Percentiles rank a stretch among this genome's conserved stretches.
These are phyloP conservation scores for Boloria euphrosyne DNA, from an alignment of 2,888 invertebrate genomes.

Conservation along the genomic window DNA sequence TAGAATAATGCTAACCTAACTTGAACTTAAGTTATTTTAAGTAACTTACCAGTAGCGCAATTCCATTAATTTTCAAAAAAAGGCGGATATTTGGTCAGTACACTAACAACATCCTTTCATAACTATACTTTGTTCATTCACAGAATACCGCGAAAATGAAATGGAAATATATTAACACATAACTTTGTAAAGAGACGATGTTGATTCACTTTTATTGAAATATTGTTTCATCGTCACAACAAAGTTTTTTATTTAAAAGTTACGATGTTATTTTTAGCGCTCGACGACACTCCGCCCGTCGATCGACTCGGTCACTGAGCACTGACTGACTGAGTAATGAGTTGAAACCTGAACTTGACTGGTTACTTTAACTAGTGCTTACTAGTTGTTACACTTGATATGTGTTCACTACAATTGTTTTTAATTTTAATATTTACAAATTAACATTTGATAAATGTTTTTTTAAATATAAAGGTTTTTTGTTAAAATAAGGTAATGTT, in stretches of 20 bases:
- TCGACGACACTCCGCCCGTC: constrained; percentile 47
- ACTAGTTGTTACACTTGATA: constrained; percentile 21
- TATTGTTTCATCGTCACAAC: constrained; percentile 53
- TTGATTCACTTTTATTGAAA: constrained; percentile 41
- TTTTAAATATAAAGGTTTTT: no score
- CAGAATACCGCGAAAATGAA: constrained; percentile 62
- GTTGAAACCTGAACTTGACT: constrained; percentile 42
- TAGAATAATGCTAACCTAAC: constrained; percentile 4
- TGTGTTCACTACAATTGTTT: not conserved
- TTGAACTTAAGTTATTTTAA: constrained; percentile 16
- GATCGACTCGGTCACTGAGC: constrained; percentile 56
- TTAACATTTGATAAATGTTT: not conserved
- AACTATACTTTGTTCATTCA: constrained; percentile 62
- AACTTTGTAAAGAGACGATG: not conserved
- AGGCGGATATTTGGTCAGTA: constrained; percentile 40
- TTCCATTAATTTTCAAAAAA: constrained; percentile 71
- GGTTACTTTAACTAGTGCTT: constrained; percentile 37
- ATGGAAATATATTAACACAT: constrained; percentile 42
- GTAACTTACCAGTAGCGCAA: constrained; percentile 64
- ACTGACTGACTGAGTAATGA: constrained; percentile 50
- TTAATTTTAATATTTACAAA: not conserved
- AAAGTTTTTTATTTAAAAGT: constrained; percentile 53
- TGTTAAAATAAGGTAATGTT: no score
- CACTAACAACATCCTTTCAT: constrained; percentile 70
- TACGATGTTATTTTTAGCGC: constrained; percentile 60